A percentile compares a stretch with the other conserved stretches of the same genome.
These are phyloP conservation scores for Chrysopa pallens DNA, from an alignment of 1,140 invertebrate species.

Conservation along the genomic window DNA sequence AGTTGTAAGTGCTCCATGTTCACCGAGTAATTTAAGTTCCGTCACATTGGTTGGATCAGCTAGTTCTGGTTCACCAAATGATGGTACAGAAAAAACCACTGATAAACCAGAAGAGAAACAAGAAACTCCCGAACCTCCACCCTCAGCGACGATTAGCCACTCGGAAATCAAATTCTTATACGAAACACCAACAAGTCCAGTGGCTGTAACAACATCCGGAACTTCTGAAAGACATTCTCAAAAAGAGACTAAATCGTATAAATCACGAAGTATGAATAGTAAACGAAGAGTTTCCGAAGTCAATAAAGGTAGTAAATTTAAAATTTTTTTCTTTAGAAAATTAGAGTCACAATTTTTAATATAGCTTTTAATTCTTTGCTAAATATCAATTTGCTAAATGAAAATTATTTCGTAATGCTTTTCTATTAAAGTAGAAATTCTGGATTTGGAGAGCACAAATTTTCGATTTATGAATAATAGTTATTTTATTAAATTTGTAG, in stretches of 20 bases:
- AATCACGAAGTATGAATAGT: neutral
- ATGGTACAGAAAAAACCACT: constrained; percentile 7
- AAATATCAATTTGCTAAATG: no score
- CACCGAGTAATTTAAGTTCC: constrained; percentile 51
- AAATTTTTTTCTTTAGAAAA: no score
- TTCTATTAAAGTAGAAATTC: no score
- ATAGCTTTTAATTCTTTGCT: no score
- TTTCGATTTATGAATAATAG: no score
- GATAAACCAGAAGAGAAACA: neutral
- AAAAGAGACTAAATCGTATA: no score
- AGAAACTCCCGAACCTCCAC: neutral
- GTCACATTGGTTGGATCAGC: constrained; percentile 41
- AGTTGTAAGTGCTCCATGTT: constrained; percentile 38
- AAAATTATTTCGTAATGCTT: no score
- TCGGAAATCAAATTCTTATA: neutral
- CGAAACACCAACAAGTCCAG: neutral
- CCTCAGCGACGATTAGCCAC: neutral
- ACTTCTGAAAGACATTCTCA: no score
- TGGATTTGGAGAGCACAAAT: no score
- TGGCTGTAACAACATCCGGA: neutral
- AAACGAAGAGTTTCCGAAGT: neutral
- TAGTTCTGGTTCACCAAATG: constrained; percentile 24
- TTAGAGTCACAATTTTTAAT: no score
- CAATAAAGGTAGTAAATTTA: neutral
- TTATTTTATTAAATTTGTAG: no score